Conservation (phyloP, 2,888 invertebrate species). For the Eupsilia transversa region DNA sequence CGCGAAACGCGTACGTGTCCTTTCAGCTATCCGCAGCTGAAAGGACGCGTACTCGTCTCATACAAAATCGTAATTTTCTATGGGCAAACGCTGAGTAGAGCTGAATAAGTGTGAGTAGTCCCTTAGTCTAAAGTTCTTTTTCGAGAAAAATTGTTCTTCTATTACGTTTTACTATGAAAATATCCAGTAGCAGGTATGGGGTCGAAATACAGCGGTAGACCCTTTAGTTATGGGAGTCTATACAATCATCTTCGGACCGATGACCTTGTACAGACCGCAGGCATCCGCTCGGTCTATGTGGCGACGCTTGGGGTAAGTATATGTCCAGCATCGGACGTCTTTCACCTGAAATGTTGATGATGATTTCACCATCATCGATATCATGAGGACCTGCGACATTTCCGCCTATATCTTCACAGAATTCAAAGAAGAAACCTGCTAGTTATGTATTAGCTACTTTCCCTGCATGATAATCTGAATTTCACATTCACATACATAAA, state of each 20-base stretch:
- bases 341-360: neutral
- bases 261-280: too few relatives aligned
- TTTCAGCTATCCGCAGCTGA: too few relatives aligned
- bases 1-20: too few relatives aligned
- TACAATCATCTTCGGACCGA: too few relatives aligned
- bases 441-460: too few relatives aligned
- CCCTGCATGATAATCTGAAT: neutral
- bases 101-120: too few relatives aligned
- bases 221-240: neutral
- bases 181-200: neutral
- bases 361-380: neutral
- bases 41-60: too few relatives aligned
- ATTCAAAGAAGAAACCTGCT: too few relatives aligned
- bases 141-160: neutral
- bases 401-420: neutral
- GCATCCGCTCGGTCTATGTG: neutral
- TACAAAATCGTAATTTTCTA: too few relatives aligned
- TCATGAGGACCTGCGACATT: neutral
- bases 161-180: neutral
- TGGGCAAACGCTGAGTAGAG: too few relatives aligned
- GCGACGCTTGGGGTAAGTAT: too few relatives aligned
- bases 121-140: neutral
- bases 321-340: neutral
- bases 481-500: conserved; percentile 15
- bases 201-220: neutral